Evolutionary conservation across 2,797 vertebrate species (phyloP), one percentile per base, ranked within the genome.

Genomic region (Catharus ustulatus): DNA sequence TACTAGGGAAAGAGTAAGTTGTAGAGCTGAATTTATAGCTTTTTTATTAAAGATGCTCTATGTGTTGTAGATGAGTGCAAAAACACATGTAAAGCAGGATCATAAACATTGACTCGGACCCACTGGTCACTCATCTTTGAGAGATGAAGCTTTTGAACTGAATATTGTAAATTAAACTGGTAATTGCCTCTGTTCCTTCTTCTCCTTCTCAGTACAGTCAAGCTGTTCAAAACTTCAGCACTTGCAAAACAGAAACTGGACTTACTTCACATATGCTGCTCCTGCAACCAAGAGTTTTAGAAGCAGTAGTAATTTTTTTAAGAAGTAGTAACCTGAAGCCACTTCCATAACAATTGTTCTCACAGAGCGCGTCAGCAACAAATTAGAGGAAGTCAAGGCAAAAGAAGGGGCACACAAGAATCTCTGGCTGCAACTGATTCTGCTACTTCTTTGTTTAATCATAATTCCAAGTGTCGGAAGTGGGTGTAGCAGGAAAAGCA

Each of bases 401-500:
- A 89, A 75, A 63, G 74, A 94, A 71, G 76, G 79, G 78, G 90
- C 80, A 89, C 54, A 59, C 32, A 84, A 87, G 83, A 78, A 84
- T 79, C 83, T 93, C 85, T 84, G 95, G 85, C 87, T 13, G 11
- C 36, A 62, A 75, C 80, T 82, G 81, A 81, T 89, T 79, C 81
- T 77, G 83, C 64, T 72, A 17, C 55, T 83, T 85, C 93, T 95
- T 93, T 95, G 84, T 94, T 92, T 77, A 95, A 94, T 93, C 78
- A 11, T 77, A 89, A 93, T 94, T 94, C 91, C 87, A 77, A 94
- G 92, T 55, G 74, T 71, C 11, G 89, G 96, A 97, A 96, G 83
- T 77, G 96, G 94, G 94, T 96, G 94, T 79, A 96, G 84, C 94
- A 95, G 94, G 94, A 94, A 96, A 96, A 95, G 90, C 84, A 93